Percentiles rank a stretch among this genome's conserved stretches.
phyloP scores from a whole-genome alignment of 1,140 invertebrate genomes.

The Aphidius gifuensis region DNA sequence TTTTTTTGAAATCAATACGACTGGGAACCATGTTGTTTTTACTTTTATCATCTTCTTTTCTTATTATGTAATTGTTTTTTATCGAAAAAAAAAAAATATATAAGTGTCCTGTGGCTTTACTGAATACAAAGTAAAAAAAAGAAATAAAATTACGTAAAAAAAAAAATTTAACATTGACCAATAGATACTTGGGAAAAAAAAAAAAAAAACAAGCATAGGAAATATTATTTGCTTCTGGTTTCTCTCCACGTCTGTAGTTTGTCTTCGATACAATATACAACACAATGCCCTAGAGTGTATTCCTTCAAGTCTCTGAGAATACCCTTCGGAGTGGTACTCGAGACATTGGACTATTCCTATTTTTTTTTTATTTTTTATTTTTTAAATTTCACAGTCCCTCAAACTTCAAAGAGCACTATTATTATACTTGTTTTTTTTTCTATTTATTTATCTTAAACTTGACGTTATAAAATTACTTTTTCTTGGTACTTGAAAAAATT shows the following conservation, averaged over 20 bases:
- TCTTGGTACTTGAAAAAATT: background rate
- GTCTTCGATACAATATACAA: slow-evolving; percentile 6
- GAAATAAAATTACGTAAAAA: background rate
- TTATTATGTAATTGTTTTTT: too few species aligned
- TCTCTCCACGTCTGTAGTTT: slow-evolving; percentile 7
- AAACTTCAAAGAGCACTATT: background rate
- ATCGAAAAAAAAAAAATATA: too few species aligned
- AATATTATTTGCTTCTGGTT: slow-evolving; percentile 1
- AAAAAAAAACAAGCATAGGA: background rate
- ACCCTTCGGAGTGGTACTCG: slow-evolving; percentile 4
- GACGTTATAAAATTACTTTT: slow-evolving; percentile 13
- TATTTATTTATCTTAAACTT: background rate
- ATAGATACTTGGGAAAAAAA: background rate
- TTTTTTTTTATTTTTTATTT: background rate
- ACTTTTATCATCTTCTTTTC: too few species aligned
- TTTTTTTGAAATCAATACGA: background rate
- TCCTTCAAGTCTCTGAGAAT: too few species aligned
- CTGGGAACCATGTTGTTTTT: too few species aligned
- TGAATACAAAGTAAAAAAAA: background rate
- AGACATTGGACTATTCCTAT: slow-evolving; percentile 2
- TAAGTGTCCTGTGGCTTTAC: background rate
- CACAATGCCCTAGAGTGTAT: too few species aligned
- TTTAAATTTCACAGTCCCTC: slow-evolving; percentile 7
- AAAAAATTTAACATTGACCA: background rate
- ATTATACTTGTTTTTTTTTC: background rate